Conservation (phyloP, 1,140 invertebrate species). For the Vollenhovia emeryi region DNA sequence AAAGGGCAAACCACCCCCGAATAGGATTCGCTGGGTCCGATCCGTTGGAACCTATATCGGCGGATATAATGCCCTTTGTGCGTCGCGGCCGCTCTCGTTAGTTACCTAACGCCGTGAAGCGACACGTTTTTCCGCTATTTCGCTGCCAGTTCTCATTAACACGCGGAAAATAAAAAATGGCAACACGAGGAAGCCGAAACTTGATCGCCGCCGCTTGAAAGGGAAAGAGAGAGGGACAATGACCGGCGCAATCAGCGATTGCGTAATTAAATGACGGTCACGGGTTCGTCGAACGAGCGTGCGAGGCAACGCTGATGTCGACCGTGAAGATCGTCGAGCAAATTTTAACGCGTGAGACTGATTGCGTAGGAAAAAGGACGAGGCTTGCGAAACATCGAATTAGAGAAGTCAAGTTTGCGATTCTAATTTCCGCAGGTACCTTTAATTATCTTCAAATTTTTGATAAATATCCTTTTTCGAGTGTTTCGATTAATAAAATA, state of each 20-base stretch:
- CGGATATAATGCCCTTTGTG: slow-evolving; percentile 73
- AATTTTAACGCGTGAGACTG: background rate
- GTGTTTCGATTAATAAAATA: background rate
- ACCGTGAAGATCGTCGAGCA: background rate
- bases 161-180: slow-evolving; percentile 61
- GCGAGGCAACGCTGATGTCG: background rate
- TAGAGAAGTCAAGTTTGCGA: background rate
- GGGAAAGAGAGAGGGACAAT: background rate
- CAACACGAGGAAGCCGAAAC: slow-evolving; percentile 11
- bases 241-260: slow-evolving; percentile 29
- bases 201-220: background rate
- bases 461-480: background rate
- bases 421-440: background rate
- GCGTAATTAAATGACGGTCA: slow-evolving; percentile 41
- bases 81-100: slow-evolving; percentile 67
- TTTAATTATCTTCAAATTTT: background rate
- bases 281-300: slow-evolving; percentile 23
- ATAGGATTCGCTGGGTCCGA: slow-evolving; percentile 61
- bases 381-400: background rate
- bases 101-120: slow-evolving; percentile 57
- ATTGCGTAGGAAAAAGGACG: slow-evolving; percentile 5
- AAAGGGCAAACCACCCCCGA: slow-evolving; percentile 36
- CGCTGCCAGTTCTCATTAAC: slow-evolving; percentile 73
- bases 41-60: slow-evolving; percentile 67
- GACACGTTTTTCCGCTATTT: slow-evolving; percentile 36